Conservation (phyloP, 2,113 vertebrate genomes). For the Perca schrenkii region DNA sequence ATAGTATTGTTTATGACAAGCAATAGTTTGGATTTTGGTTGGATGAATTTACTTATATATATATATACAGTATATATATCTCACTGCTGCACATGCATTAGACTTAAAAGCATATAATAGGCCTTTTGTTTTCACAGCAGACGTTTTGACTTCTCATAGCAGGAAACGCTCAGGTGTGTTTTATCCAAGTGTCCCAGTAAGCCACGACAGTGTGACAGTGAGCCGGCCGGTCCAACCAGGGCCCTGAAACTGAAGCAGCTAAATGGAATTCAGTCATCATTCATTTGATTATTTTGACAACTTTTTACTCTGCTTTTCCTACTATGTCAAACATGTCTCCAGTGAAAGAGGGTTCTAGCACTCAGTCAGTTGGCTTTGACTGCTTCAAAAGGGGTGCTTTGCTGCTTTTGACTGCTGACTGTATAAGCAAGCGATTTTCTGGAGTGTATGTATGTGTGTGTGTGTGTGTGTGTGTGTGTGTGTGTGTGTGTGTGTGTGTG, state of each 20-base stretch:
- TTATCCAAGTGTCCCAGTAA: not conserved
- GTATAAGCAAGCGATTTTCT: not conserved
- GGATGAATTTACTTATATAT: not conserved
- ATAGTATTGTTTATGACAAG: not conserved
- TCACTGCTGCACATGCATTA: not conserved
- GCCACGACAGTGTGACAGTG: not conserved
- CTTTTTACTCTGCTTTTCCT: not conserved
- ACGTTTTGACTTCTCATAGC: not conserved
- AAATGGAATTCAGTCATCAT: too few relatives aligned
- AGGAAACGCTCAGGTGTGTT: not conserved
- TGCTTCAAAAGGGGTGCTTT: not conserved
- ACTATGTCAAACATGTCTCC: not conserved
- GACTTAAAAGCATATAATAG: too few relatives aligned
- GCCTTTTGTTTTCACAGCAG: not conserved
- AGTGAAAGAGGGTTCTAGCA: not conserved
- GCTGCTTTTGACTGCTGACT: not conserved
- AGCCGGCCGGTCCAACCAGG: not conserved
- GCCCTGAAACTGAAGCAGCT: not conserved
- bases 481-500: not conserved
- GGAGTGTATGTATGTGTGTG: not conserved
- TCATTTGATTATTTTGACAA: not conserved
- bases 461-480: not conserved
- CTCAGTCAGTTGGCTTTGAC: not conserved
- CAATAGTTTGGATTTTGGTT: not conserved
- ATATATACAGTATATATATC: too few relatives aligned